Conservation (phyloP, 2,888 invertebrate species). For the Ptilodon capucinus region DNA sequence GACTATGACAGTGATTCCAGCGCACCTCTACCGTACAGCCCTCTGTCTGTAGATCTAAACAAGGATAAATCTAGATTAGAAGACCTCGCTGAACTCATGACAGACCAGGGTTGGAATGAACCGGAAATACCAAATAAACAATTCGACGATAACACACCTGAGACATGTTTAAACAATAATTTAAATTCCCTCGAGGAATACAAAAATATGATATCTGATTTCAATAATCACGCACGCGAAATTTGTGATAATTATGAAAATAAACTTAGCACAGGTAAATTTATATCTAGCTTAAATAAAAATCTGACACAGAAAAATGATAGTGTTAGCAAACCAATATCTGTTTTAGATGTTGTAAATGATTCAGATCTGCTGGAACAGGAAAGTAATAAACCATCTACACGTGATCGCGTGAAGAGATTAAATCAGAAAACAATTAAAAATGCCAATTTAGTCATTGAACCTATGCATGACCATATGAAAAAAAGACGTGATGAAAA, state of each 20-base stretch:
- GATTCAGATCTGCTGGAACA: neutral
- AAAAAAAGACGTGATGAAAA: neutral
- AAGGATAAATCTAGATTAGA: conserved; percentile 10
- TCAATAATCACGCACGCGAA: neutral
- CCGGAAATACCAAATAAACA: neutral
- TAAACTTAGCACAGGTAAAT: neutral
- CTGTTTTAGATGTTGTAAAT: neutral
- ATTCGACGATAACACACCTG: conserved; percentile 1
- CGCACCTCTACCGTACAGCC: conserved; percentile 8
- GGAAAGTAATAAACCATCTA: no score
- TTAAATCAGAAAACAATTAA: neutral
- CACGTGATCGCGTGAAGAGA: neutral
- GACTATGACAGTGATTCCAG: conserved; percentile 18
- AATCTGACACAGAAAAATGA: neutral
- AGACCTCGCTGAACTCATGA: neutral
- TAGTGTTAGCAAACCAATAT: neutral
- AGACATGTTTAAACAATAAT: neutral
- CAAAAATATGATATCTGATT: neutral
- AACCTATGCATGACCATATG: neutral
- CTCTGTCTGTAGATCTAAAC: conserved; percentile 14
- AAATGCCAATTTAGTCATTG: neutral
- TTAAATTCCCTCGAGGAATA: neutral
- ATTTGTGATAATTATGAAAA: neutral
- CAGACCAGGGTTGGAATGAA: neutral
- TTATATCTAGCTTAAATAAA: neutral